A percentile compares a stretch with the other conserved stretches of the same genome.
These are phyloP conservation scores for Drosophila bunnanda DNA, from an alignment of 2,888 invertebrate genomes.

Conservation along the genomic window DNA sequence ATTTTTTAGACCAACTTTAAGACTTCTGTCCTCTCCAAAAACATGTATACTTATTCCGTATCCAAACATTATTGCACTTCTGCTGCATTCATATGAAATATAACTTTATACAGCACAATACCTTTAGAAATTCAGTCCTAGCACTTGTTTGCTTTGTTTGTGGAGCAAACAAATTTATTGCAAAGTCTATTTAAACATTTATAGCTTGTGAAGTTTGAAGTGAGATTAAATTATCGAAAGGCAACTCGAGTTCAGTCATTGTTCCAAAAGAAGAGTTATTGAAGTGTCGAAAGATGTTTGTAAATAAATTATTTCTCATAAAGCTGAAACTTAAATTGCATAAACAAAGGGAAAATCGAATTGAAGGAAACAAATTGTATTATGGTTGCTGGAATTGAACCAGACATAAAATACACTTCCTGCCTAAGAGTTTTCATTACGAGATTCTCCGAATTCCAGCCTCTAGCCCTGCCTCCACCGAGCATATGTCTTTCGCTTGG, in stretches of 20 bases:
- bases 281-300: not conserved
- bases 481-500: constrained; percentile 54
- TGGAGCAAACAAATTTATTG: not conserved
- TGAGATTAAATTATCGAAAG: constrained; percentile 10
- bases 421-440: constrained; percentile 18
- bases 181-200: constrained; percentile 10
- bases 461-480: not conserved
- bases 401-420: no score
- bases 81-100: not conserved
- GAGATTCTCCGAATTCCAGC: constrained; percentile 31
- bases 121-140: not conserved
- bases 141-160: constrained; percentile 3
- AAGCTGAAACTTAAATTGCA: not conserved
- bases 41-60: not conserved
- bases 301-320: not conserved
- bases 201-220: not conserved
- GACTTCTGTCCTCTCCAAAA: no score
- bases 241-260: not conserved
- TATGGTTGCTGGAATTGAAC: constrained; percentile 6
- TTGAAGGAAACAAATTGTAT: constrained; percentile 1
- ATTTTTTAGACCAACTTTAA: not conserved
- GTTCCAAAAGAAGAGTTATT: not conserved
- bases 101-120: not conserved
- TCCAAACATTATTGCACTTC: not conserved
- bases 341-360: not conserved